These are phyloP conservation scores for Pristionchus arcanus DNA, from an alignment of 2,888 invertebrate genomes.

Conservation along the genomic window DNA sequence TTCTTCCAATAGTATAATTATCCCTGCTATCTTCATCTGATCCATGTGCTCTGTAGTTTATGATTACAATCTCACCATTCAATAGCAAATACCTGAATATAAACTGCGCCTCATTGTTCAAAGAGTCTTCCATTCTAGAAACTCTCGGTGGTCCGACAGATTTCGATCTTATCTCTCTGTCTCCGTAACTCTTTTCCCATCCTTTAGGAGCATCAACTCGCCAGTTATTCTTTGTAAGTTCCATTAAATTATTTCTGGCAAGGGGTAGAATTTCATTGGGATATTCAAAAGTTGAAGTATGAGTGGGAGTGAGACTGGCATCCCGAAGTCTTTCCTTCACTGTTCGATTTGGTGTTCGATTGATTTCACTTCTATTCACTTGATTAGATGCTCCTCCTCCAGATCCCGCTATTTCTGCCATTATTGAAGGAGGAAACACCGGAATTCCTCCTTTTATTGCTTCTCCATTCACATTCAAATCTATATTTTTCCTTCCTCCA, in stretches of 20 bases:
- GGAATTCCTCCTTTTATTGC: conserved; percentile 53
- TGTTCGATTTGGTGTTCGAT: conserved; percentile 40
- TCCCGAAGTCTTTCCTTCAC: conserved; percentile 51
- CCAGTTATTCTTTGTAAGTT: not conserved
- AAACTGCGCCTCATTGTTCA: conserved; percentile 43
- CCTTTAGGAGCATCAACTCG: not conserved
- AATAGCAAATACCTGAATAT: conserved; percentile 32
- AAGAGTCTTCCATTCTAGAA: conserved; percentile 18
- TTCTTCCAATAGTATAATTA: conserved; percentile 33
- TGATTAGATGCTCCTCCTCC: not conserved
- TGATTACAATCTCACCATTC: not conserved
- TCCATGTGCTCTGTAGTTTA: not conserved
- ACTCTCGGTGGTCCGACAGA: conserved; percentile 10
- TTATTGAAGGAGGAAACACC: conserved; percentile 52
- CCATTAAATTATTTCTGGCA: not conserved
- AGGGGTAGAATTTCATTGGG: not conserved
- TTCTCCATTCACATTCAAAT: not conserved
- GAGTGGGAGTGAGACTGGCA: conserved; percentile 11
- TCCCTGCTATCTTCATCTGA: not conserved
- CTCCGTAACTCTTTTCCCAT: not conserved
- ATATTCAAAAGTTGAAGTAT: not conserved
- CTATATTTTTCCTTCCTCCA: not conserved
- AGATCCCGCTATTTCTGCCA: conserved; percentile 46
- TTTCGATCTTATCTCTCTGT: not conserved
- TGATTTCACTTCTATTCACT: conserved; percentile 32